These are phyloP conservation scores for Molorchus minor DNA, from an alignment of 2,888 invertebrate genomes.

Conservation along the genomic window DNA sequence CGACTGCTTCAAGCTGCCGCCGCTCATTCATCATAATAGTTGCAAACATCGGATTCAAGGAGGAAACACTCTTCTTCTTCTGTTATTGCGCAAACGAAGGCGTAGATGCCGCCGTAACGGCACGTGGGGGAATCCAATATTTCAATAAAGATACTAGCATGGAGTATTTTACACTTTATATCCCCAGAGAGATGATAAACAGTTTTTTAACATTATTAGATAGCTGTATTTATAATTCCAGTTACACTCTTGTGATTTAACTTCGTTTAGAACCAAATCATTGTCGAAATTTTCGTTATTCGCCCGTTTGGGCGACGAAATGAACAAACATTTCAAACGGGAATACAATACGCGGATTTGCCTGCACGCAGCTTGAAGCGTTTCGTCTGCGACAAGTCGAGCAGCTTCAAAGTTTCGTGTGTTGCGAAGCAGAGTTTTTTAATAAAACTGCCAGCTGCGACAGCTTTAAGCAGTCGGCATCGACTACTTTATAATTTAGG, in stretches of 20 bases:
- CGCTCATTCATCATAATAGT: neutral
- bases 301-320: neutral
- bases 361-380: too few species aligned
- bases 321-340: too few species aligned
- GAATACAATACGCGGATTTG: too few species aligned
- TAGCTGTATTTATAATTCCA: constrained; percentile 1
- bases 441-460: too few species aligned
- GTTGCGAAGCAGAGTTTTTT: too few species aligned
- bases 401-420: too few species aligned
- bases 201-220: too few species aligned
- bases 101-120: neutral
- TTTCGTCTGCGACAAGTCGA: too few species aligned
- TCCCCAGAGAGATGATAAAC: too few species aligned
- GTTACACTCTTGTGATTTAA: neutral
- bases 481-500: too few species aligned
- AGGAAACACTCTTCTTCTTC: constrained; percentile 1
- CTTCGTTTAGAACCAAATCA: neutral
- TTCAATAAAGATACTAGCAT: neutral
- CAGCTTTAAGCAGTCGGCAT: too few species aligned
- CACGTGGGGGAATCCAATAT: neutral
- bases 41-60: neutral
- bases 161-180: neutral
- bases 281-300: constrained; percentile 2
- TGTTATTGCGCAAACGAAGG: constrained; percentile 1
- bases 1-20: constrained; percentile 1